Percentiles rank a stretch among this genome's conserved stretches.
These are phyloP conservation scores for Ctenopoma kingsleyae DNA, from an alignment of 2,797 vertebrate genomes.

Conservation along the genomic window DNA sequence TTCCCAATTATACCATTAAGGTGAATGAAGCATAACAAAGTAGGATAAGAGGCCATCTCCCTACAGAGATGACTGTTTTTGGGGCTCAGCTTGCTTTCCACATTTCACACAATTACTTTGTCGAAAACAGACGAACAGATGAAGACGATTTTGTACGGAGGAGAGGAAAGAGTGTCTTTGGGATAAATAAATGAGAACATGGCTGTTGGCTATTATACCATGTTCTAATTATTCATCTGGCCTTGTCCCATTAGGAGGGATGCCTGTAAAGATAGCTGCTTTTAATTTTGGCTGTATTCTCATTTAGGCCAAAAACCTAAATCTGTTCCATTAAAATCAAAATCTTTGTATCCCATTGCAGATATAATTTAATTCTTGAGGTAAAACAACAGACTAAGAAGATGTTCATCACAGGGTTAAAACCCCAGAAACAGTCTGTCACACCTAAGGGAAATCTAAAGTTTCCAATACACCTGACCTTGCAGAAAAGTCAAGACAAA, in stretches of 20 bases:
- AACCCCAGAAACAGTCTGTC: not conserved
- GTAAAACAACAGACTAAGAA: not conserved
- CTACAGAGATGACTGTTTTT: conserved; percentile 26
- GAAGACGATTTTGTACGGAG: conserved; percentile 16
- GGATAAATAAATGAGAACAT: conserved; percentile 57
- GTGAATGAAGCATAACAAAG: conserved; percentile 36
- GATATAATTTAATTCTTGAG: not conserved
- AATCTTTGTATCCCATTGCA: not conserved
- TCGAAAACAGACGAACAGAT: conserved; percentile 34
- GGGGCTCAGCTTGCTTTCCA: conserved; percentile 55
- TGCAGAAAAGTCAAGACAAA: conserved; percentile 34
- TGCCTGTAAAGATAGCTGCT: conserved; percentile 22
- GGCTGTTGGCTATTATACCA: conserved; percentile 40
- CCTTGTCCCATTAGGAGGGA: conserved; percentile 44
- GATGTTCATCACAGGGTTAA: not conserved
- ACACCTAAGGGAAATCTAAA: conserved; percentile 31
- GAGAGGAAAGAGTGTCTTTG: conserved; percentile 32
- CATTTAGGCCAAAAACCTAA: conserved; percentile 4
- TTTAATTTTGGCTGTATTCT: conserved; percentile 8
- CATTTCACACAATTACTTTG: conserved; percentile 51
- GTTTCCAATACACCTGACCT: conserved; percentile 17
- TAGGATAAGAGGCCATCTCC: conserved; percentile 42
- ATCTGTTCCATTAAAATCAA: conserved; percentile 5
- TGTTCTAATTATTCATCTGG: conserved; percentile 65
- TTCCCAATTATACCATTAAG: conserved; percentile 40